Conservation (phyloP, 2,888 invertebrate genomes). For the Drosophila quasianomalipes region DNA sequence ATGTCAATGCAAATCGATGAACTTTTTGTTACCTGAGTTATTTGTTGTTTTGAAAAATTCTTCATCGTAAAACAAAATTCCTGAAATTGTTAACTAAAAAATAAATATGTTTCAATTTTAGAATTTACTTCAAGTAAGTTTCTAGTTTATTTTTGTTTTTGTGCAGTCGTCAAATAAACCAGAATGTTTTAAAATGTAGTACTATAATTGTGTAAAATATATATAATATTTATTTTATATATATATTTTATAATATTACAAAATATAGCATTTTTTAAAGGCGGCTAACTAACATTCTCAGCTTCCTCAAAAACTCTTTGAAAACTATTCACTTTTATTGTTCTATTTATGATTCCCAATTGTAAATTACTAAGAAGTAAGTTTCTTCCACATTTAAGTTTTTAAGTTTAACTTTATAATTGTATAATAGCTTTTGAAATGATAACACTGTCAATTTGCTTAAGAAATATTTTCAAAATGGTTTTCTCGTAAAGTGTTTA, state of each 20-base stretch:
- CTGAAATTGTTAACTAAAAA: neutral
- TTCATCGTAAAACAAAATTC: neutral
- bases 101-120: neutral
- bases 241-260: neutral
- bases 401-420: no score
- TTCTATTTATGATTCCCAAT: neutral
- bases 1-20: constrained; percentile 10
- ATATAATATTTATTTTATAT: neutral
- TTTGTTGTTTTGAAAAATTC: neutral
- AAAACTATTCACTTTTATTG: neutral
- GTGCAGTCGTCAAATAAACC: no score
- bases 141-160: neutral
- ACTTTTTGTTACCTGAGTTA: neutral
- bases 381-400: neutral
- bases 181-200: no score
- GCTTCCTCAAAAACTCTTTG: neutral
- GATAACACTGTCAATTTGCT: neutral
- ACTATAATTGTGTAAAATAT: neutral
- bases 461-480: neutral
- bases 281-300: neutral
- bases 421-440: neutral
- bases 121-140: neutral
- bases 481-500: neutral
- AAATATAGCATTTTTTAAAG: neutral
- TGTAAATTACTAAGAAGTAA: neutral